Conservation (phyloP, 2,113 vertebrate species). For the Silurus glanis region DNA sequence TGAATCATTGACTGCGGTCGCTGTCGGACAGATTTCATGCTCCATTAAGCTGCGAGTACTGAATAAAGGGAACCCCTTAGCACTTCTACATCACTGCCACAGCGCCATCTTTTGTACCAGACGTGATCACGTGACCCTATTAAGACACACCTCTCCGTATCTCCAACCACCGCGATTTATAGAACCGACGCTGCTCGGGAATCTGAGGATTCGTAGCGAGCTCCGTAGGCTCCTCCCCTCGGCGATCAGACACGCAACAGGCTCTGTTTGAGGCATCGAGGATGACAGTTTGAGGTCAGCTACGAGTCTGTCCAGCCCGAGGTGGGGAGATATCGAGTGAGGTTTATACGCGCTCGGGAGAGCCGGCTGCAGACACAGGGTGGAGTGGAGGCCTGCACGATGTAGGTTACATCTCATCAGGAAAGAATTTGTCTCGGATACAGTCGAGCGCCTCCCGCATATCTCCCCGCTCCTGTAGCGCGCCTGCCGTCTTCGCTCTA, state of each 20-base stretch:
- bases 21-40: slow-evolving; percentile 4
- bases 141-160: background rate
- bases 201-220: slow-evolving; percentile 25
- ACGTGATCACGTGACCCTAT: background rate
- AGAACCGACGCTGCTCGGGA: background rate
- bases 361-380: slow-evolving; percentile 18
- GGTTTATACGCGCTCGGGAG: slow-evolving; percentile 18
- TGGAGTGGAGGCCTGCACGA: slow-evolving; percentile 22
- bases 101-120: background rate
- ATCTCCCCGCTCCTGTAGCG: background rate
- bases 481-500: background rate
- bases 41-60: slow-evolving; percentile 17
- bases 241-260: slow-evolving; percentile 35
- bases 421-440: slow-evolving; percentile 2
- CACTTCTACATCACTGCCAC: background rate
- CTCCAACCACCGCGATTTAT: background rate
- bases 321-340: slow-evolving; percentile 12
- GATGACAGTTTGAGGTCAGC: slow-evolving; percentile 49
- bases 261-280: slow-evolving; percentile 21
- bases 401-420: slow-evolving; percentile 34
- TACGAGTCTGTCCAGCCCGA: slow-evolving; percentile 12
- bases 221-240: slow-evolving; percentile 11
- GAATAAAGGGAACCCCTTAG: slow-evolving; percentile 16
- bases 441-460: background rate
- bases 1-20: slow-evolving; percentile 6